These are phyloP conservation scores for Sebastes flavidus DNA, from an alignment of 2,797 vertebrate genomes.

Conservation along the genomic window DNA sequence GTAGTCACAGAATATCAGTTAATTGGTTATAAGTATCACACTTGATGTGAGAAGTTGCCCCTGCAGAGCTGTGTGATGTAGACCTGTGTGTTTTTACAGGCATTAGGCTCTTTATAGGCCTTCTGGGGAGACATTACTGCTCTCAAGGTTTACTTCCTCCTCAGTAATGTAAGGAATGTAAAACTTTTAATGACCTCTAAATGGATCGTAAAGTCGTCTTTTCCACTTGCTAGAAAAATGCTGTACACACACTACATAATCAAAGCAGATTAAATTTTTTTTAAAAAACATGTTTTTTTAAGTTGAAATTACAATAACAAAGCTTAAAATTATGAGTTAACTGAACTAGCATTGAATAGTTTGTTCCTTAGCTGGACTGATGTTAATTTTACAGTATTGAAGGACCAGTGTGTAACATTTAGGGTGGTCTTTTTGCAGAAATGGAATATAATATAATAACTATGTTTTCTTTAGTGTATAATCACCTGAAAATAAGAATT, in stretches of 20 bases:
- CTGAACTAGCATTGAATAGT: neutral
- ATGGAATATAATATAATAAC: too few relatives aligned
- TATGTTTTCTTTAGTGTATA: too few relatives aligned
- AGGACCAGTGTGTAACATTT: too few relatives aligned
- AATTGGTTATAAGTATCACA: neutral
- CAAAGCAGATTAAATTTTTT: too few relatives aligned
- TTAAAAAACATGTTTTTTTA: too few relatives aligned
- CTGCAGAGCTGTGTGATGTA: neutral
- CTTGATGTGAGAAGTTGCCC: neutral
- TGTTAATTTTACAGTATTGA: too few relatives aligned
- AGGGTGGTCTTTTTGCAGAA: too few relatives aligned
- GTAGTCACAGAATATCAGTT: neutral
- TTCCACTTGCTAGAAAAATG: neutral
- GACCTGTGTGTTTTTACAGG: neutral
- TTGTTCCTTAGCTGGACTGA: neutral
- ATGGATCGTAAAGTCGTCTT: neutral
- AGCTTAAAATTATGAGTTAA: neutral
- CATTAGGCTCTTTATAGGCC: slow-evolving; percentile 15
- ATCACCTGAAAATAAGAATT: too few relatives aligned
- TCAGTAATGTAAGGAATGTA: slow-evolving; percentile 6
- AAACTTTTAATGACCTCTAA: slow-evolving; percentile 24
- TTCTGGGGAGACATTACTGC: neutral
- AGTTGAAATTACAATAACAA: too few relatives aligned
- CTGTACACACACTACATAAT: neutral
- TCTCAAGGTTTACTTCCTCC: neutral